Conservation (phyloP, 1,140 invertebrate genomes). For the Andricus grossulariae region DNA sequence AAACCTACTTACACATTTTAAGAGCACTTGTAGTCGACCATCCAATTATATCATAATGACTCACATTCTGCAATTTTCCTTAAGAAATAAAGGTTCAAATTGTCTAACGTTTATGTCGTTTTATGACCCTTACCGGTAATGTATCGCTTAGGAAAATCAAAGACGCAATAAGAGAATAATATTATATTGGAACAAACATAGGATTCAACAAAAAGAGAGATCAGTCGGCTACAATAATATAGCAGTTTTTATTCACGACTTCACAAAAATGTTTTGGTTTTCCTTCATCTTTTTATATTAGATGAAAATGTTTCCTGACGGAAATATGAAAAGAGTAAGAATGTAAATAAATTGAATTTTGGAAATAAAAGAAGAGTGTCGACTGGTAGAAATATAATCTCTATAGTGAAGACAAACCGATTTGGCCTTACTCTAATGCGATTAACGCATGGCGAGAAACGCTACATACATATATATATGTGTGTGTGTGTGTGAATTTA, state of each 20-base stretch:
- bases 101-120: neutral
- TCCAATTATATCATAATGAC: constrained; percentile 19
- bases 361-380: neutral
- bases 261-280: too few species aligned
- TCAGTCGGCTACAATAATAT: neutral
- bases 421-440: constrained; percentile 1
- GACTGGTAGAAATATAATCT: neutral
- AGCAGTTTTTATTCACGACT: too few species aligned
- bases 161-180: neutral
- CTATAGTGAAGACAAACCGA: constrained; percentile 3
- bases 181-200: neutral
- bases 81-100: neutral
- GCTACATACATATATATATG: neutral
- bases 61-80: neutral
- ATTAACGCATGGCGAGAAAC: neutral
- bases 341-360: neutral
- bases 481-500: too few species aligned
- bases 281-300: too few species aligned
- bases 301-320: neutral
- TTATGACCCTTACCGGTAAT: neutral
- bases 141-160: neutral
- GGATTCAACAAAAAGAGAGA: neutral
- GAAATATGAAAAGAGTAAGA: neutral
- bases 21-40: neutral
- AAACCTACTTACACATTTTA: neutral